Conservation (phyloP, 2,113 vertebrate species). For the Oxyura jamaicensis region DNA sequence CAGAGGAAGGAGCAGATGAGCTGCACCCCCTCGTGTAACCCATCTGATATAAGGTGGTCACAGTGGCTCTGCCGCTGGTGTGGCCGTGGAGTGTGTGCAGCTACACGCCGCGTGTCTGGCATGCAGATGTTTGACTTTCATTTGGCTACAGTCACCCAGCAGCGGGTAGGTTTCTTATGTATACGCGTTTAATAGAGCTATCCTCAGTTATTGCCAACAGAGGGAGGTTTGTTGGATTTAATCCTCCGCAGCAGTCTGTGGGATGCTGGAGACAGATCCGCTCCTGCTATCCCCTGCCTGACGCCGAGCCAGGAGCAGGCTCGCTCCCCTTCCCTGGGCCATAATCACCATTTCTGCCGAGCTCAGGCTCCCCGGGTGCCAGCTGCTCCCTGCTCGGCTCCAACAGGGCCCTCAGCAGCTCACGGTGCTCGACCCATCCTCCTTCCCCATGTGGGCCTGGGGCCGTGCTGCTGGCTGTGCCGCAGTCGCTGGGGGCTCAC, state of each 20-base stretch:
- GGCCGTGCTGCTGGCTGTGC: neutral
- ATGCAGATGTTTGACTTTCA: neutral
- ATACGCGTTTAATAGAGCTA: neutral
- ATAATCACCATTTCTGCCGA: neutral
- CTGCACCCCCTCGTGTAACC: neutral
- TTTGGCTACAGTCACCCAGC: neutral
- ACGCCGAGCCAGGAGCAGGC: neutral
- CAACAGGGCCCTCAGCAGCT: neutral
- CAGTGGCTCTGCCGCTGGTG: neutral
- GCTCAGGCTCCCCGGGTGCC: rapidly evolving
- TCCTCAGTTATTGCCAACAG: neutral
- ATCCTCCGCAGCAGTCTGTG: neutral
- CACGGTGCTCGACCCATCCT: rapidly evolving
- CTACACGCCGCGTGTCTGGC: neutral
- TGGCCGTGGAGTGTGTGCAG: neutral
- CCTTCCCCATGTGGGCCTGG: rapidly evolving
- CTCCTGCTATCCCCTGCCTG: neutral
- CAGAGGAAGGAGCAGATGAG: neutral
- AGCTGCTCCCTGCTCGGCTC: neutral
- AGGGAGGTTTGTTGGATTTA: neutral
- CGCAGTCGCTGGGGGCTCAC: neutral
- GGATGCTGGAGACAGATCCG: neutral
- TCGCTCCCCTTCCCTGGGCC: neutral
- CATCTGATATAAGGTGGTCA: neutral
- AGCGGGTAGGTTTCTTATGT: neutral